Percentiles rank a stretch among this genome's conserved stretches.
These are phyloP conservation scores for Achroia grisella DNA, from an alignment of 1,140 invertebrate species.

Conservation along the genomic window DNA sequence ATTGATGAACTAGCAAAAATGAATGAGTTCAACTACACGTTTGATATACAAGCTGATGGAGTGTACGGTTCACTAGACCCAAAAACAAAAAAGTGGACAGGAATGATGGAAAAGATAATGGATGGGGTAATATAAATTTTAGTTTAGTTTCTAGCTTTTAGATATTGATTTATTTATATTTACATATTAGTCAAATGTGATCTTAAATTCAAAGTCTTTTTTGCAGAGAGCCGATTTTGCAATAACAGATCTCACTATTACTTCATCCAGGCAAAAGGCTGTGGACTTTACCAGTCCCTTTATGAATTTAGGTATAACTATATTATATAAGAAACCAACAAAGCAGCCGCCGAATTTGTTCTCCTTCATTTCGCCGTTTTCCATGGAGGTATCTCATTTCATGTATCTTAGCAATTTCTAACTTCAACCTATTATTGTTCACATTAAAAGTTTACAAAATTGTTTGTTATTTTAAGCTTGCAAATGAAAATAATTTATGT, in stretches of 20 bases:
- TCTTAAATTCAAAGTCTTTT: too few relatives aligned
- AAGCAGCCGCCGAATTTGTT: slow-evolving; percentile 87
- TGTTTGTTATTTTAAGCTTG: too few relatives aligned
- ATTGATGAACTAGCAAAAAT: slow-evolving; percentile 85
- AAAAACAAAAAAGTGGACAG: slow-evolving; percentile 86
- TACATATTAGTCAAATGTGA: too few relatives aligned
- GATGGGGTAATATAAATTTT: slow-evolving; percentile 75
- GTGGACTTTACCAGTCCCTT: slow-evolving; percentile 95
- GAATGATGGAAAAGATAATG: slow-evolving; percentile 92
- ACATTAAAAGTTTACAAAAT: too few relatives aligned
- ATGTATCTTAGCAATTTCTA: slow-evolving; percentile 3
- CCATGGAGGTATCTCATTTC: slow-evolving; percentile 76
- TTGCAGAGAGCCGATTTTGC: slow-evolving; percentile 88
- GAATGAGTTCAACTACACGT: slow-evolving; percentile 91
- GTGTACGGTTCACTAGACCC: slow-evolving; percentile 82
- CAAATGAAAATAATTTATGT: too few relatives aligned
- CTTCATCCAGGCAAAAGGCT: slow-evolving; percentile 84
- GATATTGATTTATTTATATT: slow-evolving; percentile 8
- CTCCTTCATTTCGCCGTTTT: slow-evolving; percentile 92
- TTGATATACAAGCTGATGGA: slow-evolving; percentile 85
- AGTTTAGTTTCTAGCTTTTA: neutral
- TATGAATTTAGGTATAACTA: slow-evolving; percentile 92
- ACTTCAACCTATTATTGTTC: too few relatives aligned
- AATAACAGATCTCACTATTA: slow-evolving; percentile 94
- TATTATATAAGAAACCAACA: slow-evolving; percentile 87